Evolutionary conservation across 2,888 invertebrate species (phyloP), one percentile per base, ranked within the genome.

Genomic region (Drymonia ruficornis): DNA sequence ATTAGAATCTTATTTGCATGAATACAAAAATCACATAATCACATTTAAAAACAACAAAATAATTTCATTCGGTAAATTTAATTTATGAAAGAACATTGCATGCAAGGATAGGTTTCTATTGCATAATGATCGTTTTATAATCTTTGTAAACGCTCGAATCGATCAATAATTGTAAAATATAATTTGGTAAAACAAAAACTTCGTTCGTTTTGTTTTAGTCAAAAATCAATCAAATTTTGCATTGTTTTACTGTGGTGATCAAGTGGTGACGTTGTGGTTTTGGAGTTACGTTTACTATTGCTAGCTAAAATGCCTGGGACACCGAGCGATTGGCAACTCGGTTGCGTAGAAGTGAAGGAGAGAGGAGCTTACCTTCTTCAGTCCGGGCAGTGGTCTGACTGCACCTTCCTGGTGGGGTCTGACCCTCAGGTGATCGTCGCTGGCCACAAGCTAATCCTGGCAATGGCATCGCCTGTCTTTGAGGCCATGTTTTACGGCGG

Each of bases 401-500:
- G 97, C 79, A 94, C 95, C 15, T 97, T 97, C 76, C 89, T 97
- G 59, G 97, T 97, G 44, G 97, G 97, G 0, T 94, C 95, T 9
- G 95, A 96, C 73, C 95, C 96, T 0, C 95, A 96, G 78, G 94
- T 96, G 70, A 89, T 95, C 0, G 87, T 97, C 29, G 93, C 95
- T 59, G 96, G 96, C 0, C 97, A 97, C 82, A 97, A 97, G 81
- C 84, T 97, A 34, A 94, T 97, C 58, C 86, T 97, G 52, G 97
- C 97, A 0, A 97, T 97, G 96, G 95, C 97, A 0, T 97, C 97
- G 61, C 97, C 97, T 0, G 97, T 97, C 0, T 97, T 97, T 76
- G 97, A 97, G 76, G 96, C 96, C 0, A 97, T 97, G 97, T 97
- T 97, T 77, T 97, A 94, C 76, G 97, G 97, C 0, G 96, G 96